These are phyloP conservation scores for Agrotis segetum DNA, from an alignment of 2,888 invertebrate species.

Conservation along the genomic window DNA sequence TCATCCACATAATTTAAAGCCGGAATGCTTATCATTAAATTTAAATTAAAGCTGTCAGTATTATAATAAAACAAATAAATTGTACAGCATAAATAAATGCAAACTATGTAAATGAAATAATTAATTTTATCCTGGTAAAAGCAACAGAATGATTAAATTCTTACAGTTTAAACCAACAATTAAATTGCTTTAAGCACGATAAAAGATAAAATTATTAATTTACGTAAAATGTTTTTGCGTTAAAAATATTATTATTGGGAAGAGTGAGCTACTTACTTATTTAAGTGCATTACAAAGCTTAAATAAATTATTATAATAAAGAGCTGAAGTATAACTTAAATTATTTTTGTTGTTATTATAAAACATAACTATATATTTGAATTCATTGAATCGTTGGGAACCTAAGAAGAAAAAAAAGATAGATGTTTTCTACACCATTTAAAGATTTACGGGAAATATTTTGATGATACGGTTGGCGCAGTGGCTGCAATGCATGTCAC, in stretches of 20 bases:
- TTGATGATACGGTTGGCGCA: too few species aligned
- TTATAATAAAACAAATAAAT: neutral
- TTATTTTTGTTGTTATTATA: neutral
- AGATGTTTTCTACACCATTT: too few species aligned
- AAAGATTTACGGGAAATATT: too few species aligned
- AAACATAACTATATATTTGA: neutral
- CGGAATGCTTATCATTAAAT: neutral
- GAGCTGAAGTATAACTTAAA: neutral
- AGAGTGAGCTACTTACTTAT: neutral
- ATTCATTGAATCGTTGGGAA: neutral
- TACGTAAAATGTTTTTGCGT: neutral
- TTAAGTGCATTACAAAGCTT: too few species aligned
- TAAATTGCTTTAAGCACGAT: neutral
- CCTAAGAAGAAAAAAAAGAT: neutral
- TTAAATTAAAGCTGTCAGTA: neutral
- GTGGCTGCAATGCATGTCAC: too few species aligned
- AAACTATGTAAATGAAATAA: too few species aligned
- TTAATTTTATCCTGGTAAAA: conserved; percentile 1
- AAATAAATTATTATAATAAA: neutral
- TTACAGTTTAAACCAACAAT: neutral
- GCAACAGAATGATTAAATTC: neutral
- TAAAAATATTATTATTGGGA: too few species aligned
- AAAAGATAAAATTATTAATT: neutral
- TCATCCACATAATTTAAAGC: neutral
- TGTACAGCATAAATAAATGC: neutral